phyloP scores from a whole-genome alignment of 2,797 vertebrate species.

The Onychomys arenicola region DNA sequence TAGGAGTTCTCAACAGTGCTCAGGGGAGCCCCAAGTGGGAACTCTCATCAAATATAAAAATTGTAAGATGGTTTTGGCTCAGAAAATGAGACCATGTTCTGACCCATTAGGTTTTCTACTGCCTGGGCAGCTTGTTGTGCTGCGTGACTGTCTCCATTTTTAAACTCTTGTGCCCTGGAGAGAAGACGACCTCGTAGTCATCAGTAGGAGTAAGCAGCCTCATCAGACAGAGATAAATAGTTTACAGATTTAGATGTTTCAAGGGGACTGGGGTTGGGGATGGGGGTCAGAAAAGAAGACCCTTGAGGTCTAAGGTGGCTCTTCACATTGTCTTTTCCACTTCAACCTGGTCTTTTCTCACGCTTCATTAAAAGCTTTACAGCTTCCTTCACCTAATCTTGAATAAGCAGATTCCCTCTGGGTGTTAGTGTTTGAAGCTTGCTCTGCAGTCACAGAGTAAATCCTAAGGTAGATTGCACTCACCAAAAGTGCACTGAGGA shows the following conservation, averaged over 20 bases:
- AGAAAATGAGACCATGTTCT: not conserved
- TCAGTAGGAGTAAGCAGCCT: not conserved
- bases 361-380: not conserved
- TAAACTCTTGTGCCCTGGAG: not conserved
- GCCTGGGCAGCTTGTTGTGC: not conserved
- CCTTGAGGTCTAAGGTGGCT: accelerated
- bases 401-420: not conserved
- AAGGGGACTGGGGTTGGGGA: too few relatives aligned
- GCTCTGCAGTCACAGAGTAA: not conserved
- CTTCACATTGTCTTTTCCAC: not conserved
- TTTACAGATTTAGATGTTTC: not conserved
- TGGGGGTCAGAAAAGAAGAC: not conserved
- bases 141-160: not conserved
- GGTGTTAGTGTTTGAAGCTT: not conserved
- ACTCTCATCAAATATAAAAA: not conserved
- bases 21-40: not conserved
- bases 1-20: not conserved
- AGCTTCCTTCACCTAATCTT: not conserved
- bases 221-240: not conserved
- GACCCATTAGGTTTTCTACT: slow-evolving; percentile 3
- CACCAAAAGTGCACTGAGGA: not conserved
- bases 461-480: not conserved
- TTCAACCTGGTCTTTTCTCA: not conserved
- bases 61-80: not conserved
- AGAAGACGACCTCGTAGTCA: accelerated